A percentile compares a stretch with the other conserved stretches of the same genome.
Evolutionary conservation across 2,797 vertebrate species (phyloP).

Genomic region (Triplophysa yarkandensis): DNA sequence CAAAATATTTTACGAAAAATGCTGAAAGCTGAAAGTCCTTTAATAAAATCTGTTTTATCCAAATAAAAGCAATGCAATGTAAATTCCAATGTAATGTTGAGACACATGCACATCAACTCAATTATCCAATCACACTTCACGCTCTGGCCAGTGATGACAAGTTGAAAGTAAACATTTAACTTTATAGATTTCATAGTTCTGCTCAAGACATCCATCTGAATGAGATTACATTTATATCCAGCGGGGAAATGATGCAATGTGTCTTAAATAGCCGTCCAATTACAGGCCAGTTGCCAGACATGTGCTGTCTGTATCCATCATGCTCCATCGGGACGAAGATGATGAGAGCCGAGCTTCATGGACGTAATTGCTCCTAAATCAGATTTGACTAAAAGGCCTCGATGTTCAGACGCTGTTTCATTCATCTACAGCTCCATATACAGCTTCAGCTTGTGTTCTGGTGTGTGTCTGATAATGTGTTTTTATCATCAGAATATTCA

Average conservation of each 20-base stretch:
- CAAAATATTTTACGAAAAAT: no score
- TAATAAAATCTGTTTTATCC: no score
- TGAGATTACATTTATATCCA: conserved; percentile 44
- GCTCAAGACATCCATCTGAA: conserved; percentile 29
- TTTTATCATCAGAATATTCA: background rate
- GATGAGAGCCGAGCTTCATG: conserved; percentile 45
- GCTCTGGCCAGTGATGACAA: conserved; percentile 21
- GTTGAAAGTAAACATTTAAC: conserved; percentile 1
- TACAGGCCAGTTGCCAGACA: conserved; percentile 50
- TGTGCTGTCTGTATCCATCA: conserved; percentile 47
- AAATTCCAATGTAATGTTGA: background rate
- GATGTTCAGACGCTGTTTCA: conserved; percentile 44
- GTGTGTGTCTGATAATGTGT: conserved; percentile 25
- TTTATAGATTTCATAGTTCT: conserved; percentile 1
- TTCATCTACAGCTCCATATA: conserved; percentile 44
- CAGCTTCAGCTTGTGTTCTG: conserved; percentile 25
- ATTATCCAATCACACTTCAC: background rate
- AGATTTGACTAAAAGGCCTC: conserved; percentile 61
- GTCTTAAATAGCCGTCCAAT: conserved; percentile 56
- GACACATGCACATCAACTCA: no score
- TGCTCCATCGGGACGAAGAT: conserved; percentile 43
- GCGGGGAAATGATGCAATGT: conserved; percentile 51
- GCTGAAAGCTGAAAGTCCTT: no score
- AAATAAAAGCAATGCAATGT: no score
- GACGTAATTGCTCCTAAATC: conserved; percentile 52